Evolutionary conservation across 2,113 vertebrate species (phyloP).

Genomic region (Crotalus helleri): DNA sequence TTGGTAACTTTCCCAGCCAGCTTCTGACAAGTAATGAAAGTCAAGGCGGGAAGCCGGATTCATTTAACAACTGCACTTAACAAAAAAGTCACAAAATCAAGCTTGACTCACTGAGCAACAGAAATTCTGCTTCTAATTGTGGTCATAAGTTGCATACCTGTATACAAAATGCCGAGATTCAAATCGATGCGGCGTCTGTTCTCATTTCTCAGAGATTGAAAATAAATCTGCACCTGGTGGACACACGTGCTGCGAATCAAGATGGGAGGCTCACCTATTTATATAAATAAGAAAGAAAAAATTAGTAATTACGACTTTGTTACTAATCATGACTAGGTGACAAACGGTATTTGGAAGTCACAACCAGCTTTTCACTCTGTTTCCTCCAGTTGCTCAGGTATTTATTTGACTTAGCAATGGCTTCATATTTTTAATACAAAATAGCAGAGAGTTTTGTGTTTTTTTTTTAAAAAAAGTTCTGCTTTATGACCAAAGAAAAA

Average conservation of each 20-base stretch:
- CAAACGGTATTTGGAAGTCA: slow-evolving; percentile 43
- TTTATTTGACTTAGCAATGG: slow-evolving; percentile 48
- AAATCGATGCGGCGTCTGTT: slow-evolving; percentile 40
- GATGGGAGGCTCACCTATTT: slow-evolving; percentile 55
- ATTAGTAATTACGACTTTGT: slow-evolving; percentile 33
- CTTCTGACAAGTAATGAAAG: background rate
- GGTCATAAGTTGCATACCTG: background rate
- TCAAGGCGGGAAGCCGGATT: background rate
- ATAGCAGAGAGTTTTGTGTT: background rate
- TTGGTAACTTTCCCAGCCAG: background rate
- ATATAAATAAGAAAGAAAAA: background rate
- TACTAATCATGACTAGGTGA: slow-evolving; percentile 36
- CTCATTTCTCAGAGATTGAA: slow-evolving; percentile 57
- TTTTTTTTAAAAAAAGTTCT: slow-evolving; percentile 22
- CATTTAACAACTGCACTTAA: background rate
- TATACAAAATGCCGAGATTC: slow-evolving; percentile 3
- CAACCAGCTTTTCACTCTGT: slow-evolving; percentile 46
- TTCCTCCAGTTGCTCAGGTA: slow-evolving; percentile 36
- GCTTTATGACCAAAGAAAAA: slow-evolving; percentile 45
- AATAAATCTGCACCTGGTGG: slow-evolving; percentile 1
- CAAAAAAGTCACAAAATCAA: background rate
- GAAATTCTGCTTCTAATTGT: background rate
- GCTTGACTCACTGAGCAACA: background rate
- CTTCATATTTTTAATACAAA: slow-evolving; percentile 49
- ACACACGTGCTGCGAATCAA: slow-evolving; percentile 7